Evolutionary conservation across 2,888 invertebrate genomes (phyloP).

Genomic region (Clusia tigrina): DNA sequence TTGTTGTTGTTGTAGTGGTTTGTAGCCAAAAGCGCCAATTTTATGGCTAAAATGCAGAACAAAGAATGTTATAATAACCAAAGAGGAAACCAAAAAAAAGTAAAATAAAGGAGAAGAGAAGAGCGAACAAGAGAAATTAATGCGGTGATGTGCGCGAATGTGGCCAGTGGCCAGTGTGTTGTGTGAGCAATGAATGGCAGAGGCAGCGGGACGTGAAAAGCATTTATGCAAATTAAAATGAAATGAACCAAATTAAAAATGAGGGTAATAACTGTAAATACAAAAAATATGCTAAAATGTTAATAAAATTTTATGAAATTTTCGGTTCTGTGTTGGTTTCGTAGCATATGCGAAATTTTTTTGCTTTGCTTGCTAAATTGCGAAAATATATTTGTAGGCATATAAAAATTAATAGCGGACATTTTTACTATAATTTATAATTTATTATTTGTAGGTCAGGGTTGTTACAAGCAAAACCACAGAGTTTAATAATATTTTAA

Average conservation of each 20-base stretch:
- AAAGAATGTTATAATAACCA: not conserved
- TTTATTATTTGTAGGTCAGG: slow-evolving; percentile 43
- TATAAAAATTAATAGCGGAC: not conserved
- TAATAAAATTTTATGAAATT: no score
- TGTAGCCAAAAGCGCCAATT: slow-evolving; percentile 3
- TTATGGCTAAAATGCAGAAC: slow-evolving; percentile 1
- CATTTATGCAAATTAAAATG: no score
- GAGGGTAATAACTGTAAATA: no score
- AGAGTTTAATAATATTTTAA: not conserved
- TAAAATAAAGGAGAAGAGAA: not conserved
- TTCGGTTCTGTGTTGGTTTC: no score
- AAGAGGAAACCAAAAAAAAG: not conserved
- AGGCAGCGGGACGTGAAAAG: no score
- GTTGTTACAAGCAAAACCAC: slow-evolving; percentile 26
- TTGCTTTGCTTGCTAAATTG: no score
- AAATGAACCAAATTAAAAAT: no score
- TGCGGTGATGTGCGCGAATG: not conserved
- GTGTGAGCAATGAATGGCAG: no score
- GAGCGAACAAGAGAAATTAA: not conserved
- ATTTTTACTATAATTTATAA: slow-evolving; percentile 24
- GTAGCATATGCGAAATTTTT: no score
- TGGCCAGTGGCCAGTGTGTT: not conserved
- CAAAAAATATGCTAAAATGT: no score
- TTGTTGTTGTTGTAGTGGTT: not conserved
- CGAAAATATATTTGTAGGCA: no score